phyloP scores from a whole-genome alignment of 2,888 invertebrate genomes.

The Ellobium chinense region DNA sequence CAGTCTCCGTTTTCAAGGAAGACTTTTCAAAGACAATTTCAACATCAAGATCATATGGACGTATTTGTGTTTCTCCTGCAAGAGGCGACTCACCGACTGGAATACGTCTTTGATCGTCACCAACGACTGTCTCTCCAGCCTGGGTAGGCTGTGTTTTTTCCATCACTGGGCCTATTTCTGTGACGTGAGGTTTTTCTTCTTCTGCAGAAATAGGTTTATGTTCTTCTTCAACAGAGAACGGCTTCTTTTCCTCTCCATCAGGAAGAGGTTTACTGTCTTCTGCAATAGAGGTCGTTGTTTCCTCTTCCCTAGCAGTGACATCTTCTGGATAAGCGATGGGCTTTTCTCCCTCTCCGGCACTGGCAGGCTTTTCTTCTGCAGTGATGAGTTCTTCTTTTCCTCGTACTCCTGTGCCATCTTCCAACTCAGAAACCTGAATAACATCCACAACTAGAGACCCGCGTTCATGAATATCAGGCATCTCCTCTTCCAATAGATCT shows the following conservation, averaged over 20 bases:
- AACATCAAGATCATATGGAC: too few species aligned
- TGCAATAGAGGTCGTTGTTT: background rate
- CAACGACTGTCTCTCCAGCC: background rate
- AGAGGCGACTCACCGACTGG: too few species aligned
- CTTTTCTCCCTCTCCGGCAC: background rate
- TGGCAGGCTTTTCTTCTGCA: background rate
- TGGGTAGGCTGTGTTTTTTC: background rate
- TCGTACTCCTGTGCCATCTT: background rate
- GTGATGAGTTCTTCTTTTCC: background rate
- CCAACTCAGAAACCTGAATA: too few species aligned
- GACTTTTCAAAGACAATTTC: too few species aligned
- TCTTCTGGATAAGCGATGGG: background rate
- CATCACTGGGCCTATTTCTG: background rate
- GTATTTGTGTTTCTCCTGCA: too few species aligned
- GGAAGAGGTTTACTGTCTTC: too few species aligned
- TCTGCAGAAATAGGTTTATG: background rate
- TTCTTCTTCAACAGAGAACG: background rate
- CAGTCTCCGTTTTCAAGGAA: too few species aligned
- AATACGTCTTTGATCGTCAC: background rate
- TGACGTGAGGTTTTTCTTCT: background rate
- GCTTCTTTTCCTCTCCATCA: background rate
- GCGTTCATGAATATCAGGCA: too few species aligned
- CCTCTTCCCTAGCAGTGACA: too few species aligned
- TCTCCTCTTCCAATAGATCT: too few species aligned
- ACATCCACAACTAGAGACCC: too few species aligned